Evolutionary conservation across 2,113 vertebrate species (phyloP).

Genomic region (Gasterosteus nipponicus): DNA sequence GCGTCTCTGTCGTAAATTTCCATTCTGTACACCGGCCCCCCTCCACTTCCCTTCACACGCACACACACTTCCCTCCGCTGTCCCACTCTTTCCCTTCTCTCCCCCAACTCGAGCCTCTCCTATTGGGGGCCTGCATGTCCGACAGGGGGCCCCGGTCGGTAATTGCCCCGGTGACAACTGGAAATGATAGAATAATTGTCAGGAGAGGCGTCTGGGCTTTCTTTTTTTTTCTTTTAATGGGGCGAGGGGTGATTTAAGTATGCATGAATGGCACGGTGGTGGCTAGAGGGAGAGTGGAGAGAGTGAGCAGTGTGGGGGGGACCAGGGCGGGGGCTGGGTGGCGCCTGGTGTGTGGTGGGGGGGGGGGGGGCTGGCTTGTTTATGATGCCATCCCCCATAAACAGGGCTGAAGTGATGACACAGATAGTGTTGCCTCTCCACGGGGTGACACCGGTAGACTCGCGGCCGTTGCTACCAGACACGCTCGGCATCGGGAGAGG

Average conservation of each 20-base stretch:
- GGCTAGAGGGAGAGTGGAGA: constrained; percentile 45
- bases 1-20: constrained; percentile 93
- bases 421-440: constrained; percentile 92
- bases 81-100: constrained; percentile 45
- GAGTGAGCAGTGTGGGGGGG: constrained; percentile 26
- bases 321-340: constrained; percentile 53
- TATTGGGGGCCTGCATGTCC: constrained; percentile 65
- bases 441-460: constrained; percentile 93
- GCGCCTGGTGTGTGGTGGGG: constrained; percentile 33
- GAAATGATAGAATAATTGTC: constrained; percentile 99
- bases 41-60: constrained; percentile 21
- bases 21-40: constrained; percentile 90
- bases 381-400: constrained; percentile 99
- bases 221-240: constrained; percentile 81
- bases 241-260: constrained; percentile 95
- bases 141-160: constrained; percentile 88
- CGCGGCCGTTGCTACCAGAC: constrained; percentile 81
- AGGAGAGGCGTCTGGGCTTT: constrained; percentile 90
- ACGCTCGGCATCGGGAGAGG: constrained; percentile 82
- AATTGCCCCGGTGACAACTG: constrained; percentile 99
- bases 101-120: constrained; percentile 59
- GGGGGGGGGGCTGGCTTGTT: constrained; percentile 87
- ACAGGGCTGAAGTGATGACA: constrained; percentile 97
- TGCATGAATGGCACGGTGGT: constrained; percentile 90
- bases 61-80: constrained; percentile 37